Evolutionary conservation across 2,797 vertebrate genomes (phyloP), one percentile per base, ranked within the genome.

Genomic region (Pantherophis vulpinus): DNA sequence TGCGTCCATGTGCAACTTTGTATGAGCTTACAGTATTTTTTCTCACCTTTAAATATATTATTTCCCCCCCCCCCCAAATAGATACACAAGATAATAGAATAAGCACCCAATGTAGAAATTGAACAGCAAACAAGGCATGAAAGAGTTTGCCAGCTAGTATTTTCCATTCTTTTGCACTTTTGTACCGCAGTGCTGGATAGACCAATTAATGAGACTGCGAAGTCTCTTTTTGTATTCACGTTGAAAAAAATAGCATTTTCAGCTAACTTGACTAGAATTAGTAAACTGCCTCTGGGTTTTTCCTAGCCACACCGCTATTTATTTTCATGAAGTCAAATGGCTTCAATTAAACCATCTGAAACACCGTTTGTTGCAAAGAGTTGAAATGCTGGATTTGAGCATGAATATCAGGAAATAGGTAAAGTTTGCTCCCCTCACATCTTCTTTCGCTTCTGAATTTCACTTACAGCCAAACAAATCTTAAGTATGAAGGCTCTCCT

Each of bases 181-280:
- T 74, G 91, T 86, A 66, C 0, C 92, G n/a, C 59, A 90, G 37
- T 23, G 25, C 1, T 92, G 87, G 60, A 79, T 90, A 95, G 96
- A 20, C 1, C 79, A 95, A 93, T 93, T 95, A 95, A 94, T 92
- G 94, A 91, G 25, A 95, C 0, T 61, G 93, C 29, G 91, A 29
- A 70, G 20, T 87, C 86, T 93, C 5, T 63, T 58, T 89, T 87
- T 59, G 55, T 60, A 42, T 20, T 27, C 83, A 37, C 37, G 54
- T 56, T 66, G 12, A 8, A 32, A 54, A 63, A 94, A 51, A 90
- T 60, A 42, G 42, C 90, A 61, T 89, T 83, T 91, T 89, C 51
- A 47, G 63, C 56, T 91, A 91, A 93, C 79, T 56, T 32, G 66
- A 93, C 66, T 29, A 91, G 86, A 93, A 91, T 91, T 91, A 89